These are phyloP conservation scores for Oryzias curvinotus DNA, from an alignment of 2,113 vertebrate genomes.

Conservation along the genomic window DNA sequence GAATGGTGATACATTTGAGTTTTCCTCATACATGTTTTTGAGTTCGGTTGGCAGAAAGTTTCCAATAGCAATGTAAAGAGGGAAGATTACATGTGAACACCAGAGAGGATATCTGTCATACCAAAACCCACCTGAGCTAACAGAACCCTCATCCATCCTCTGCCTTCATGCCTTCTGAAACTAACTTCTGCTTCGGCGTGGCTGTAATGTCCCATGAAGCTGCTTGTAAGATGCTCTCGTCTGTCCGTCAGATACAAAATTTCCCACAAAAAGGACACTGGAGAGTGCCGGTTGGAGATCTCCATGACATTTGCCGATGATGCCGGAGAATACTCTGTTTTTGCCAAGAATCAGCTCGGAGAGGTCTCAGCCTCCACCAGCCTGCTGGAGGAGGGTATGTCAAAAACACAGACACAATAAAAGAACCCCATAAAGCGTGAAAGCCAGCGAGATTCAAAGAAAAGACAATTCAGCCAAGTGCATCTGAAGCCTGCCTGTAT, in stretches of 20 bases:
- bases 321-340: conserved; percentile 93
- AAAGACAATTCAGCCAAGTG: neutral
- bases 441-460: neutral
- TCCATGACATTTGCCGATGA: conserved; percentile 98
- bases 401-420: neutral
- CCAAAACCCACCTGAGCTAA: too few relatives aligned
- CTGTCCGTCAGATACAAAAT: conserved; percentile 87
- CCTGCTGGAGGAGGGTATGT: conserved; percentile 91
- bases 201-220: neutral
- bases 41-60: too few relatives aligned
- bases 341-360: conserved; percentile 88
- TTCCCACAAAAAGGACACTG: conserved; percentile 89
- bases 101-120: too few relatives aligned
- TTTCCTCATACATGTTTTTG: too few relatives aligned
- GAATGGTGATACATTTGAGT: too few relatives aligned
- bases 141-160: too few relatives aligned
- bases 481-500: neutral
- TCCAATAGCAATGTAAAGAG: too few relatives aligned
- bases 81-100: too few relatives aligned
- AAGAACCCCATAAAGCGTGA: neutral
- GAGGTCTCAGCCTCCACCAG: conserved; percentile 87
- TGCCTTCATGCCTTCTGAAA: neutral
- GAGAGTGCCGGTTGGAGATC: conserved; percentile 92
- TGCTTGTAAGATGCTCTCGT: neutral
- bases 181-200: neutral